A percentile compares a stretch with the other conserved stretches of the same genome.
phyloP scores from a whole-genome alignment of 2,797 vertebrate genomes.

The Tolypeutes matacus region DNA sequence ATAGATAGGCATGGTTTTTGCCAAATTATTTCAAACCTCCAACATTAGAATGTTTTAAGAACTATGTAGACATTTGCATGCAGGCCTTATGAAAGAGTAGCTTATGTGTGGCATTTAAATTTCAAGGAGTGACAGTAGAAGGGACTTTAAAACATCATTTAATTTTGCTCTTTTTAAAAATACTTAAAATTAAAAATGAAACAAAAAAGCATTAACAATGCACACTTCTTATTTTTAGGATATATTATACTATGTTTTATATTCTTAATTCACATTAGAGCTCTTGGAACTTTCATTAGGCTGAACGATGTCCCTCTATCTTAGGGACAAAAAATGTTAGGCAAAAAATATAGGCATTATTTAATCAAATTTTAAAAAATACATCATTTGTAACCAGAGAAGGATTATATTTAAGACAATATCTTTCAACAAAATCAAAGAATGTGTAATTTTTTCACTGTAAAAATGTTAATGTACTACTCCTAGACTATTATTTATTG shows the following conservation, averaged over 20 bases:
- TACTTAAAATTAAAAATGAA: conserved; percentile 19
- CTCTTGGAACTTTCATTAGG: background rate
- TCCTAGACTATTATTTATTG: background rate
- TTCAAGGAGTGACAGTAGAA: background rate
- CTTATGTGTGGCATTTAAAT: conserved; percentile 56
- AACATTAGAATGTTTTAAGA: conserved; percentile 36
- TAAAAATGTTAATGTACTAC: background rate
- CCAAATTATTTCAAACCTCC: conserved; percentile 48
- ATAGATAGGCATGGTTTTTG: background rate
- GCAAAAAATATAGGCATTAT: background rate
- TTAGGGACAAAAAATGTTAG: background rate
- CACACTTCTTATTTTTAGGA: background rate
- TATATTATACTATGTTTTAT: background rate
- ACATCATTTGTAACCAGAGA: background rate
- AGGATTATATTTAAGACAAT: background rate
- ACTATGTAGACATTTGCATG: conserved; percentile 22
- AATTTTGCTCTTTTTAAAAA: background rate
- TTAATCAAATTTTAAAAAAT: background rate
- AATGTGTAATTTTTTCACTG: background rate
- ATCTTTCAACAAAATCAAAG: background rate
- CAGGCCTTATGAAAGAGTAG: conserved; percentile 16
- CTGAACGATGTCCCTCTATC: background rate
- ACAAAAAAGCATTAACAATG: background rate
- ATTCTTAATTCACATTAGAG: conserved; percentile 16
- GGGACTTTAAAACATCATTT: background rate